Evolutionary conservation across 2,113 vertebrate species (phyloP).

Genomic region (Tachuris rubrigastra): DNA sequence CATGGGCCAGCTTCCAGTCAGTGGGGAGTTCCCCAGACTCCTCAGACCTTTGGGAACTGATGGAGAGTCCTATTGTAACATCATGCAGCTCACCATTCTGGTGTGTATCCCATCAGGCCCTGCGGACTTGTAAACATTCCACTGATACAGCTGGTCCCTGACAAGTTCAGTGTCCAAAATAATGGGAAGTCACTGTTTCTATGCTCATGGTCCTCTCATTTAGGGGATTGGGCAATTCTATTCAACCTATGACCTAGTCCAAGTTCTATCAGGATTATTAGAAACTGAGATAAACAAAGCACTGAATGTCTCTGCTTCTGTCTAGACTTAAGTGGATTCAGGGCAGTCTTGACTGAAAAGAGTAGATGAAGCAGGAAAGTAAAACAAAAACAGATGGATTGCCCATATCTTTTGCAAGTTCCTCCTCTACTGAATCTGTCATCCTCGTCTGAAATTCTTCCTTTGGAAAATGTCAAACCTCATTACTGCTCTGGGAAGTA

Average conservation of each 20-base stretch:
- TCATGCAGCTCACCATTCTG: not conserved
- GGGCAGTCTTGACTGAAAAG: not conserved
- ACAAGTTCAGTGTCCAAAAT: rapidly evolving
- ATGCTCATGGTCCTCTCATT: rapidly evolving
- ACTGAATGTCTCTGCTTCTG: not conserved
- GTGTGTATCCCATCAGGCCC: not conserved
- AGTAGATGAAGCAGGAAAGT: not conserved
- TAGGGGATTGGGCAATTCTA: rapidly evolving
- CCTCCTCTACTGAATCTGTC: not conserved
- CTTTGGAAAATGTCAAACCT: not conserved
- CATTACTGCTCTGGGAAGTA: not conserved
- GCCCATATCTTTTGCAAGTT: not conserved
- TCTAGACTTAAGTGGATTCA: not conserved
- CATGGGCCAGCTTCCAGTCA: not conserved
- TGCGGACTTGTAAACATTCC: rapidly evolving
- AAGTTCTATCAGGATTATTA: not conserved
- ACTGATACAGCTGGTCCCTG: not conserved
- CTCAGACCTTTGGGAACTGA: not conserved
- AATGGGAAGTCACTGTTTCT: not conserved
- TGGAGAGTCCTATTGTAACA: not conserved
- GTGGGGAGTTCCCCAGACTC: not conserved
- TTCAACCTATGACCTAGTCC: not conserved
- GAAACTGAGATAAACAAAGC: not conserved
- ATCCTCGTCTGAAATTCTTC: not conserved
- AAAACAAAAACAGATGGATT: not conserved